These are phyloP conservation scores for Sanderia malayensis DNA, from an alignment of 30 jellyfish, hydroid and myxozoan genomes.

Conservation along the genomic window DNA sequence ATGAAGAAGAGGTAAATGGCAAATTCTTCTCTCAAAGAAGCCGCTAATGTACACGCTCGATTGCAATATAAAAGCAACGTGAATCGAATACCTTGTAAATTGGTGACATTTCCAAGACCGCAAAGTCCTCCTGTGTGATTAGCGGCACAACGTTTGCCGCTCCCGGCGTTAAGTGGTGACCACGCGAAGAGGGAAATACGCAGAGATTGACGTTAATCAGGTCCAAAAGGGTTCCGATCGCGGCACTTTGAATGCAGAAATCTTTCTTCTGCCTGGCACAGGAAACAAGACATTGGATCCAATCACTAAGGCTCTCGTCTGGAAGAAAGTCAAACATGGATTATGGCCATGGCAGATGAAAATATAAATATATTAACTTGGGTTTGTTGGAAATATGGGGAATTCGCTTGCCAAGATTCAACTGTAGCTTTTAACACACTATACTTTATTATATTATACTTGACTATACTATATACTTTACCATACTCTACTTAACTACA, in stretches of 20 bases:
- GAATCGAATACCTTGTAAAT: constrained; percentile 58
- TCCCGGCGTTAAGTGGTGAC: not conserved
- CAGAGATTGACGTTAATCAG: constrained; percentile 78
- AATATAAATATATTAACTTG: too few species aligned
- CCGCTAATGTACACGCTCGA: too few species aligned
- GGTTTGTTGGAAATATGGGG: too few species aligned
- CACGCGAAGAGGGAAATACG: constrained; percentile 36
- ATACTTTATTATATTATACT: too few species aligned
- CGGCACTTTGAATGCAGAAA: constrained; percentile 68
- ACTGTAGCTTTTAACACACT: too few species aligned
- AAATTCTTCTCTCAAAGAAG: too few species aligned
- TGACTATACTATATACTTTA: too few species aligned
- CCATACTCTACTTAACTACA: too few species aligned
- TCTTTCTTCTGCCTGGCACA: constrained; percentile 56
- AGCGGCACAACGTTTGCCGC: constrained; percentile 72
- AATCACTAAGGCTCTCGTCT: constrained; percentile 36
- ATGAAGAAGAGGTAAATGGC: too few species aligned
- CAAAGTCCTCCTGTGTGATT: constrained; percentile 49
- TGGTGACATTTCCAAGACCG: constrained; percentile 54
- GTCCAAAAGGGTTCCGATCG: constrained; percentile 82
- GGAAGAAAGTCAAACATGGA: constrained; percentile 5
- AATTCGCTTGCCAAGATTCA: too few species aligned
- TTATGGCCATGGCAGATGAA: too few species aligned
- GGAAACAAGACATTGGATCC: constrained; percentile 67
- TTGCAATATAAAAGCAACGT: too few species aligned